Evolutionary conservation across 30 jellyfish, hydroid and myxozoan genomes (phyloP), one percentile per base, ranked within the genome.

Genomic region (Catostylus mosaicus): DNA sequence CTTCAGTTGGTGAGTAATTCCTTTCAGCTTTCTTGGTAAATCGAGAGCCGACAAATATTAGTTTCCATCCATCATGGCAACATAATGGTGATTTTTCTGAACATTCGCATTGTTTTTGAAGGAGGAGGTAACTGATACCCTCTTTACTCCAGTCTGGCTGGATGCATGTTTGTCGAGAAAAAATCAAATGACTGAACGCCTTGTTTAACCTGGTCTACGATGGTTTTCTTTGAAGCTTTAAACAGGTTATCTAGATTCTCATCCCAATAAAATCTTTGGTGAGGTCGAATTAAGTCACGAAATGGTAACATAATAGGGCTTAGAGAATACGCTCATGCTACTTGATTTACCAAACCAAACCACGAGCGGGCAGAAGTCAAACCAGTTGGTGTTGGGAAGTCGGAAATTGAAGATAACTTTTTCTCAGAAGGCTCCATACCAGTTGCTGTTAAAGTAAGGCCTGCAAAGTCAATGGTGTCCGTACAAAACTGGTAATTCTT

Each of bases 141-240:
- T 20, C 50, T 45, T 2, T 75, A 19, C 81, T 40, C 87, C 87
- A 75, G 87, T 75, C 79, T 26, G 87, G 87, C 32, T 77, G 75
- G 57, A 75, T 37, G 87, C 77, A 75, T 11, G 87, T 75, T 2
- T 31, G 87, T 29, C 40, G 26, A 5, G 31, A 43, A 27, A 75
- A 3, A 61, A n/a, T 73, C 87, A 23, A 75, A 75, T 36, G 56
- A 45, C 57, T 75, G 80, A 5, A 51, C 87, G 10, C 87, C 87
- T 11, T 51, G 29, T 14, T 36, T 36, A 30, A 75, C 30, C 22
- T 78, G 54, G 32, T 51, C 77, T 4, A 75, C 30, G 64, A 75
- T 75, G 80, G 36, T 45, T 23, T 75, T 45, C 54, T 71, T 71
- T 18, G 84, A 36, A 6, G 45, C 10, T 36, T 36, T 66, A 32